These are phyloP conservation scores for Carabus problematicus DNA, from an alignment of 2,888 invertebrate genomes.

Conservation along the genomic window DNA sequence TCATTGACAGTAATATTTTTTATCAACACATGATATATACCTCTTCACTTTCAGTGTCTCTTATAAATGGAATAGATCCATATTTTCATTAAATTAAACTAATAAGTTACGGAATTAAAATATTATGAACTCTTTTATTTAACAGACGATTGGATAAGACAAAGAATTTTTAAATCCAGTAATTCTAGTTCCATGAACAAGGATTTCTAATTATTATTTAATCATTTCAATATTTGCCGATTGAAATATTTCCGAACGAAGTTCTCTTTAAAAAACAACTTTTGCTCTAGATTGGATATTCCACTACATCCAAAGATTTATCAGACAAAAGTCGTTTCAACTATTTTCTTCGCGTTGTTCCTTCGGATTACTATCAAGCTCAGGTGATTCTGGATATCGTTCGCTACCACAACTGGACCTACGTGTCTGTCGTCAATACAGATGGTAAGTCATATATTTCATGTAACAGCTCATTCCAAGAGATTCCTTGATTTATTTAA, in stretches of 20 bases:
- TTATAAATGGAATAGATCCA: no score
- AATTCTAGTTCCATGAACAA: background rate
- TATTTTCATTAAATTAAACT: no score
- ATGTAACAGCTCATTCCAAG: slow-evolving; percentile 9
- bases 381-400: slow-evolving; percentile 75
- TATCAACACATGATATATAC: no score
- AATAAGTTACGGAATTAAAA: no score
- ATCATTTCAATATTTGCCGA: background rate
- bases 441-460: slow-evolving; percentile 66
- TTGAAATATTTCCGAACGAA: background rate
- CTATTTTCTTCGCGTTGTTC: slow-evolving; percentile 80
- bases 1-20: no score
- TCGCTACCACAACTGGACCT: slow-evolving; percentile 76
- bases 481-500: slow-evolving; percentile 37
- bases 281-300: slow-evolving; percentile 72
- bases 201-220: background rate
- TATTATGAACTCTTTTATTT: no score
- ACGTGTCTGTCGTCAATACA: slow-evolving; percentile 77
- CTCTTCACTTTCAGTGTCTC: no score
- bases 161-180: no score
- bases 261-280: background rate
- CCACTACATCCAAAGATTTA: slow-evolving; percentile 77
- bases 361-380: slow-evolving; percentile 80
- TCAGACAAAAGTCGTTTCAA: slow-evolving; percentile 78
- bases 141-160: no score